A percentile compares a stretch with the other conserved stretches of the same genome.
Evolutionary conservation across 2,113 vertebrate genomes (phyloP).

Genomic region (Crotophaga sulcirostris): DNA sequence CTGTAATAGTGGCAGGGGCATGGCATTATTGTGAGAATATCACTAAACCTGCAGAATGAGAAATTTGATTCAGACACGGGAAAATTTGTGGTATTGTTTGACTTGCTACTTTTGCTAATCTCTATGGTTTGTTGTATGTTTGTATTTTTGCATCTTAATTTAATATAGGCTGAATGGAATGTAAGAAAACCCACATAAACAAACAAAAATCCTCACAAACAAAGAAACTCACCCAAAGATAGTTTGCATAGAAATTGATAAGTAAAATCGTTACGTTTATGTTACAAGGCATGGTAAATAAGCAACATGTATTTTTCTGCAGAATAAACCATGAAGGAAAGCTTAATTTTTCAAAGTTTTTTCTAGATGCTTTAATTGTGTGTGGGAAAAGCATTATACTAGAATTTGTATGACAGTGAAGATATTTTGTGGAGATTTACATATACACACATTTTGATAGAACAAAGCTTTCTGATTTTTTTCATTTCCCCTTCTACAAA

Average conservation of each 20-base stretch:
- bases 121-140: background rate
- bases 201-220: background rate
- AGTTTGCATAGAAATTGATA: background rate
- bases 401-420: background rate
- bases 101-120: background rate
- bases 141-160: background rate
- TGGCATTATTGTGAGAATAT: background rate
- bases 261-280: background rate
- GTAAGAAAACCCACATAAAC: background rate
- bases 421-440: background rate
- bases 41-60: background rate
- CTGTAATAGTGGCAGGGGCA: background rate
- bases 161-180: background rate
- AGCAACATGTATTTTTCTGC: background rate
- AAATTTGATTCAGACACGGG: background rate
- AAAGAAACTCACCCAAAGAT: background rate
- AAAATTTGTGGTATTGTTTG: background rate
- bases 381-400: background rate
- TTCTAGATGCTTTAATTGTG: background rate
- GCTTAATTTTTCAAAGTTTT: background rate
- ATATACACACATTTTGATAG: rapidly evolving
- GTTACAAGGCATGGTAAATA: background rate
- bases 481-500: background rate
- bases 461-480: background rate
- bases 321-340: background rate